Conservation (phyloP, 2,888 invertebrate genomes). For the Portevinia maculata region DNA sequence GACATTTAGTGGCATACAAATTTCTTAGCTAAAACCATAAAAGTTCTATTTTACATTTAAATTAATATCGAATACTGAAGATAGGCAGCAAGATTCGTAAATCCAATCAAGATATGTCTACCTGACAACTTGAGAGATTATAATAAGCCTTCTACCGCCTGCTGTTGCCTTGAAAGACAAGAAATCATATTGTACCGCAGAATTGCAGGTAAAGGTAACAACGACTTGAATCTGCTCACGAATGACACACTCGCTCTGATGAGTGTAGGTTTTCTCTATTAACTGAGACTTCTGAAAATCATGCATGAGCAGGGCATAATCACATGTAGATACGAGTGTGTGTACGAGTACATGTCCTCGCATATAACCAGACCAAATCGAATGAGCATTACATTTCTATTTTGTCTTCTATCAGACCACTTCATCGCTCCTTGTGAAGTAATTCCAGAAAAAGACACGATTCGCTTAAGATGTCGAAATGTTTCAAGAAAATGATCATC, state of each 20-base stretch:
- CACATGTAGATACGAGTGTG: not conserved
- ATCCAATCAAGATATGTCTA: slow-evolving; percentile 73
- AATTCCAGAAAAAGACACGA: slow-evolving; percentile 71
- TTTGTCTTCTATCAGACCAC: slow-evolving; percentile 71
- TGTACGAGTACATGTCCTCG: slow-evolving; percentile 52
- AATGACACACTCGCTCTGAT: slow-evolving; percentile 70
- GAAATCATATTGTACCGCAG: slow-evolving; percentile 67
- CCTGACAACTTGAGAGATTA: slow-evolving; percentile 71
- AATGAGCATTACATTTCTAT: slow-evolving; percentile 74
- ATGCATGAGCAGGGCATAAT: slow-evolving; percentile 24
- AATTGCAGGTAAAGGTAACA: slow-evolving; percentile 67
- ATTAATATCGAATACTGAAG: slow-evolving; percentile 10
- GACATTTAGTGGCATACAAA: no score
- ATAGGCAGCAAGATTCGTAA: slow-evolving; percentile 58
- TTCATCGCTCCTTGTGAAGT: slow-evolving; percentile 72
- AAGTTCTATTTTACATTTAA: no score
- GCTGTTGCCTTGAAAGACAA: slow-evolving; percentile 51
- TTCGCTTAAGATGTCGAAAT: slow-evolving; percentile 74
- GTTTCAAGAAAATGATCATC: slow-evolving; percentile 73
- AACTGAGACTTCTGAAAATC: slow-evolving; percentile 54
- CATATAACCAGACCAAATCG: slow-evolving; percentile 66
- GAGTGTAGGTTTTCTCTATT: slow-evolving; percentile 74
- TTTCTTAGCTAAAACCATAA: no score
- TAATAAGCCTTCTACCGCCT: slow-evolving; percentile 71
- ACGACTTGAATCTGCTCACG: slow-evolving; percentile 67